Evolutionary conservation across 2,888 invertebrate genomes (phyloP), one percentile per base, ranked within the genome.

Genomic region (Mylabris sibirica): DNA sequence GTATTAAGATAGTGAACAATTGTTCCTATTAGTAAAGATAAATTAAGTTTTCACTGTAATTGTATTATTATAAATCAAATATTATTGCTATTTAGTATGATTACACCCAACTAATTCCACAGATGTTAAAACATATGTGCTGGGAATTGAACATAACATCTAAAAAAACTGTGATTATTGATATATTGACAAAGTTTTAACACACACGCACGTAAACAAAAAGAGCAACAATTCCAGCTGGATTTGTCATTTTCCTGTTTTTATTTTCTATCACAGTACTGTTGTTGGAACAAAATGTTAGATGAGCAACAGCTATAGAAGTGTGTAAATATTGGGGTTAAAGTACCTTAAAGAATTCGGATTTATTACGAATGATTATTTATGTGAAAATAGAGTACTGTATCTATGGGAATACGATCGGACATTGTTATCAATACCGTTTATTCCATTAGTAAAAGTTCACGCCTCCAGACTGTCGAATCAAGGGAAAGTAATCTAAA

Each of bases 101-200:
- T 53, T 53, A 53, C 12, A 9, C 20, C 8, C 49, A 6, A 20
- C 14, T 20, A 53, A 53, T 22, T 22, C 22, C 6, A 3, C 53
- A 53, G 53, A 22, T 53, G 53, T 53, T 53, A 53, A 53, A 53
- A 24, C 53, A 53, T 53, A 22, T 53, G 53, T 24, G 22, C 22
- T 6, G 22, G 57, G 49, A 35, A 38, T 26, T 34, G 60, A 38
- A 60, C 60, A 38, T 6, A 38, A 60, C 60, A 38, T 6, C 30
- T 5, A 35, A 5, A 14, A 20, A 8, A 8, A 17, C 8, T 17
- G 17, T 24, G 14, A n/a, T 35, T 60, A 30, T 34, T 34, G 60
- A 60, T 34, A 20, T 60, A 60, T 12, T 12, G 60, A 14, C 8
- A 17, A 60, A 22, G 34, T 30, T 49, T 49, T 49, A 5, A 30